Conservation (phyloP, 2,797 vertebrate genomes). For the Sebastes variabilis region DNA sequence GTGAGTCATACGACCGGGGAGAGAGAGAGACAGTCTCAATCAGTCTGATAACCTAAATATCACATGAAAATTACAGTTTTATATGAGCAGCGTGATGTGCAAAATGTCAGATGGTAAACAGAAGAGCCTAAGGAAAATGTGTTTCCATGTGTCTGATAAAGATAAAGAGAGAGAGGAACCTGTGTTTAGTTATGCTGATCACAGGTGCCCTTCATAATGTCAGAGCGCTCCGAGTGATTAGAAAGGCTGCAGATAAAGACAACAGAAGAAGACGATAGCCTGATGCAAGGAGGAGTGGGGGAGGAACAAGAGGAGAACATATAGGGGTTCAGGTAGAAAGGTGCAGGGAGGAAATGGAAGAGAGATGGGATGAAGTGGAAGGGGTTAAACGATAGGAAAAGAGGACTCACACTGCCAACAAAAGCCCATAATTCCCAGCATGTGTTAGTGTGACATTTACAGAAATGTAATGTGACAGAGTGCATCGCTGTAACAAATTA, state of each 20-base stretch:
- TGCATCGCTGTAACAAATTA: neutral
- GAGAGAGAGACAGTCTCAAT: neutral
- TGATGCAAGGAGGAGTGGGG: neutral
- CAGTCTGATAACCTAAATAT: neutral
- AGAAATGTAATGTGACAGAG: neutral
- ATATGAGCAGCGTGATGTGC: neutral
- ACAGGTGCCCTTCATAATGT: slow-evolving; percentile 58
- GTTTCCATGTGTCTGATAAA: neutral
- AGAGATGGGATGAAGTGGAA: neutral
- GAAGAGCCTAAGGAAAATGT: neutral
- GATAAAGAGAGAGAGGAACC: slow-evolving; percentile 14
- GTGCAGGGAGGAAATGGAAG: neutral
- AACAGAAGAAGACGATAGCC: slow-evolving; percentile 7
- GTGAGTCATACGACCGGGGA: neutral
- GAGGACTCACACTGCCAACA: neutral
- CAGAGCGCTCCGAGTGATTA: slow-evolving; percentile 44
- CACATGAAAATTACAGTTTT: neutral
- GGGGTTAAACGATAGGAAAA: neutral
- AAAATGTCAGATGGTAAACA: slow-evolving; percentile 27
- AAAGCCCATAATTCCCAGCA: neutral
- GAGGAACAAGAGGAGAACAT: neutral
- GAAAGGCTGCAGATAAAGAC: slow-evolving; percentile 34
- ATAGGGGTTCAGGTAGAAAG: neutral
- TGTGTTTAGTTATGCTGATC: slow-evolving; percentile 54
- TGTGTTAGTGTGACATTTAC: slow-evolving; percentile 9